Conservation (phyloP, 2,797 vertebrate genomes). For the Rhadinocentrus ornatus region DNA sequence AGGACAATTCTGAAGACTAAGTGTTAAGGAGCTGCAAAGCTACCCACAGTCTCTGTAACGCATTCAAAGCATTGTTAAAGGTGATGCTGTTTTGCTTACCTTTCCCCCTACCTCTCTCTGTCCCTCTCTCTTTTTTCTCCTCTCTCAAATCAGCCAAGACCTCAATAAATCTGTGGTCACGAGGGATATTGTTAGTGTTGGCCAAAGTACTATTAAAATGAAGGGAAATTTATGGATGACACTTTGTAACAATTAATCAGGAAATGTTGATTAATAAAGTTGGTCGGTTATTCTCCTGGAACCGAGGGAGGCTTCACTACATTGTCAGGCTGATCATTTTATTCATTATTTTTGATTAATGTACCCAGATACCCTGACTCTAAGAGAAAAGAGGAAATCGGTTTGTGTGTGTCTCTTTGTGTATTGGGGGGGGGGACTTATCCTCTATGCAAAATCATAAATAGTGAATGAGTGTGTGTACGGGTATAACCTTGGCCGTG, state of each 20-base stretch:
- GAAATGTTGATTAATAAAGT: constrained; percentile 99
- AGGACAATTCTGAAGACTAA: constrained; percentile 73
- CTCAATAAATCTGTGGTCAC: constrained; percentile 99
- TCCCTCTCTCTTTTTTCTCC: constrained; percentile 9
- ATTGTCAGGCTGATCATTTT: constrained; percentile 99
- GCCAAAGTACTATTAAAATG: constrained; percentile 95
- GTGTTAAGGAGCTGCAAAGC: constrained; percentile 66
- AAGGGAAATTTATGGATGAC: constrained; percentile 96
- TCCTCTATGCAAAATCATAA: constrained; percentile 99
- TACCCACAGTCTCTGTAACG: constrained; percentile 76
- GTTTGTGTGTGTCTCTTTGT: not conserved
- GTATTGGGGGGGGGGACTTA: constrained; percentile 69
- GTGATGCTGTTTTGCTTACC: constrained; percentile 57
- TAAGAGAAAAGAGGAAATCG: constrained; percentile 68
- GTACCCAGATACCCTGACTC: constrained; percentile 94
- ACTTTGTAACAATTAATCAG: constrained; percentile 98
- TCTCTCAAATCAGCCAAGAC: constrained; percentile 83
- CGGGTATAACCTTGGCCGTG: constrained; percentile 94
- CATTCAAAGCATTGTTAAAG: constrained; percentile 67
- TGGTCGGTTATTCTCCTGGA: constrained; percentile 98
- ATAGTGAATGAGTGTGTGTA: constrained; percentile 98
- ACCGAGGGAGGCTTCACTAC: constrained; percentile 91
- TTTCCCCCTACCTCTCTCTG: constrained; percentile 43
- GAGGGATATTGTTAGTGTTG: constrained; percentile 98
- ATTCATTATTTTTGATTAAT: constrained; percentile 99